Evolutionary conservation across 2,113 vertebrate genomes (phyloP).

Genomic region (Corythornis madagascariensis): DNA sequence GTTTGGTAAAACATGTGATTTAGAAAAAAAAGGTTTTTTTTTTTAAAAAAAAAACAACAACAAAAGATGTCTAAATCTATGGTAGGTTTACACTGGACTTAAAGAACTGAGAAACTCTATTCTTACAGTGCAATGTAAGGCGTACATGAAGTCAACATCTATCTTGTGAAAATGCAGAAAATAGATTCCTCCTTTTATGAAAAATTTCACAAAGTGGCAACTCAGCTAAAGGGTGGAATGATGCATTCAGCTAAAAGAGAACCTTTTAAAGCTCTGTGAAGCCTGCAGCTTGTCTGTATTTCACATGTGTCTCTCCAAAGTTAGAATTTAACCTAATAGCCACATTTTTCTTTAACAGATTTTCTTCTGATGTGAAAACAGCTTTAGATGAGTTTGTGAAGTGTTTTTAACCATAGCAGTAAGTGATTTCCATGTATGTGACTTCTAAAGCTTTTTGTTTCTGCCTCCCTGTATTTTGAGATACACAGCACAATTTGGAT

Average conservation of each 20-base stretch:
- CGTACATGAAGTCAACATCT: background rate
- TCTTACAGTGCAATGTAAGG: background rate
- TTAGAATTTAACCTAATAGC: background rate
- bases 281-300: background rate
- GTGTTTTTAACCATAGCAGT: background rate
- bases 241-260: background rate
- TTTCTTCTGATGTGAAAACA: background rate
- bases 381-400: background rate
- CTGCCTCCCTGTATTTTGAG: background rate
- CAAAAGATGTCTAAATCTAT: no score
- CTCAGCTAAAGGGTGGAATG: background rate
- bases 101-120: background rate
- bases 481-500: background rate
- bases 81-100: background rate
- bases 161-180: background rate
- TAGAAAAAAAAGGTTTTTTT: no score
- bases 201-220: background rate
- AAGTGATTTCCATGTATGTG: background rate
- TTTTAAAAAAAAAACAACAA: no score
- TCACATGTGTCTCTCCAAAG: background rate
- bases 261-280: background rate
- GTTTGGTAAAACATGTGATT: no score
- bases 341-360: background rate
- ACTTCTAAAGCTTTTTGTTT: background rate
- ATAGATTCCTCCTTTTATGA: background rate